Evolutionary conservation across 2,113 vertebrate species (phyloP), one percentile per base, ranked within the genome.

Genomic region (Protobothrops flavoviridis): DNA sequence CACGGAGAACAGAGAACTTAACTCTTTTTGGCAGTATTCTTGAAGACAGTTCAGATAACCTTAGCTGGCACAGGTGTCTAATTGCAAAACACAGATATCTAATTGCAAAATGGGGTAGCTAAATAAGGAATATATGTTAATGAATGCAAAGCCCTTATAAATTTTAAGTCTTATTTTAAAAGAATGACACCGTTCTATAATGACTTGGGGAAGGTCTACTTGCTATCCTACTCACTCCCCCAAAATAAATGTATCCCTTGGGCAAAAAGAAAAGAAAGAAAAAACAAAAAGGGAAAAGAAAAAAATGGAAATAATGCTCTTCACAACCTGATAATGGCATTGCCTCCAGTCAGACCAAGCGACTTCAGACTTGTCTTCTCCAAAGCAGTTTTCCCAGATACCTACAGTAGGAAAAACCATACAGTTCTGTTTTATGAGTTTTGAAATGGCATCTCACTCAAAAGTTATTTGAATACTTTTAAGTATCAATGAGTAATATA

Each of bases 291-390:
- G 61, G 29, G 1, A 69, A 69, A 93, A 6, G 1, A 57, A 94
- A 94, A 92, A 94, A 92, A 95, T 8, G 7, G 74, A 91, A 52
- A 11, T 26, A 3, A 0, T 55, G 85, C 48, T 94, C 57, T 85
- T 94, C 61, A 97, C 93, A 92, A 99, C 99, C 99, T 99, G 97
- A 99, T 95, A 69, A 98, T 98, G 94, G 99, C 99, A 93, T 96
- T 99, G 96, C 99, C 99, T 93, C 98, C 98, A 0, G 98, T 99
- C 33, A 99, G 97, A 85, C 99, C 99, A 92, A 99, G 98, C 0
- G 98, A 99, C 97, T 98, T 99, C 91, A 99, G 97, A 0, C 98
- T 98, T 0, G 98, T 98, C 94, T 96, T 98, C 97, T 98, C 98
- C 9, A 99, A 94, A 2, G 98, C 97, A 4, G 98, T 97, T 95